Evolutionary conservation across 1,140 invertebrate species (phyloP), one percentile per base, ranked within the genome.

Genomic region (Aphaenogaster floridana): DNA sequence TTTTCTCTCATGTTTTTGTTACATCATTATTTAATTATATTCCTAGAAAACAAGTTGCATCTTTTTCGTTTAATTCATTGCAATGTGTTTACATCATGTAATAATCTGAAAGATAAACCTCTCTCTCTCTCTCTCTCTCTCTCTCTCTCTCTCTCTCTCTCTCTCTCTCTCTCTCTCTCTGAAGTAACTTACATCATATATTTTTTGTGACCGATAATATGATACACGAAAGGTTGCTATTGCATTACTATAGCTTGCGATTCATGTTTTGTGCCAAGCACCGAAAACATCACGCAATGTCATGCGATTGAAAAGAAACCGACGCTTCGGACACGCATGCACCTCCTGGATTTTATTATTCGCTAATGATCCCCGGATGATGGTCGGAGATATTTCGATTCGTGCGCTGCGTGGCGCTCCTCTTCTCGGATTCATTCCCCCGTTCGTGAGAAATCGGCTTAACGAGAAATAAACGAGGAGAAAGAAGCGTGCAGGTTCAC

Each of bases 381-480:
- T 17, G 6, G 36, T 39, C 48, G 28, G 36, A 28, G 36, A 6
- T 50, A 17, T 50, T 64, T 21, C 54, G 59, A 79, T 86, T 21
- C 36, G 21, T 39, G 4, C 17, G 39, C 34, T 74, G 6, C 39
- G 28, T 77, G 59, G 42, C 74, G 13, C 48, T 42, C 48, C 28
- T 34, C 21, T 45, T 54, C 64, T 36, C 48, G 17, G 28, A 42
- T 34, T 72, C 34, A 54, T 71, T 69, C 42, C 15, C 9, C 1
- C 42, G 50, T 89, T 72, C 54, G 9, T 79, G 79, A 66, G 45
- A 81, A 72, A 71, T 74, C 15, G 52, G 72, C 66, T 57, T 71
- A 89, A 89, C 57, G 72, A 87, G 78, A 89, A 89, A 89, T 78
- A 71, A 86, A 86, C 61, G 84, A 59, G 59, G 48, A 59, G 63